Evolutionary conservation across 2,888 invertebrate species (phyloP).

Genomic region (Branchellion lobata): DNA sequence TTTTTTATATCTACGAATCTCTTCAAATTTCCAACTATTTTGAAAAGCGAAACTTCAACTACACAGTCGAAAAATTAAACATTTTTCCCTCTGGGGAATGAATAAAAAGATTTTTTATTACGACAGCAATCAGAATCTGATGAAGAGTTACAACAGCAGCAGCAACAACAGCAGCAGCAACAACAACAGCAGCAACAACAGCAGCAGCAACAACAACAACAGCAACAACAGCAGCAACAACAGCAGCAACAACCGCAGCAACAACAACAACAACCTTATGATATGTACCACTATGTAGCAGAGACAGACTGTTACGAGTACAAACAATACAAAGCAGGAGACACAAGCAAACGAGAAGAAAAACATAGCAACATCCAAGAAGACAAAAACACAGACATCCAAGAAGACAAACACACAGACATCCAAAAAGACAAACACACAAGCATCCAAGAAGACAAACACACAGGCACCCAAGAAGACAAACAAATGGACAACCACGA

Average conservation of each 20-base stretch:
- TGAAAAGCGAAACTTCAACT: background rate
- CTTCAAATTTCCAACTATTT: too few species aligned
- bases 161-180: slow-evolving; percentile 6
- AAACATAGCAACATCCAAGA: background rate
- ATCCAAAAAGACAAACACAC: background rate
- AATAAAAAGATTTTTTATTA: background rate
- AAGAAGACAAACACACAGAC: background rate
- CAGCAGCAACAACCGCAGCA: background rate
- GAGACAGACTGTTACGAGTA: slow-evolving; percentile 40
- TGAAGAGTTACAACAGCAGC: background rate
- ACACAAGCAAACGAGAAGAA: background rate
- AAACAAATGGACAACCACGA: too few species aligned
- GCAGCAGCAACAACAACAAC: background rate
- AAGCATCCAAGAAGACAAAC: background rate
- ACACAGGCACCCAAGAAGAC: background rate
- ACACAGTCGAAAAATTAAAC: background rate
- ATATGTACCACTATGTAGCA: slow-evolving; percentile 25
- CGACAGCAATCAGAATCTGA: background rate
- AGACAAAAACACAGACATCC: background rate
- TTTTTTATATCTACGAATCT: too few species aligned
- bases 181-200: background rate
- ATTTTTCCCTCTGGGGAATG: background rate
- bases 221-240: slow-evolving; percentile 13
- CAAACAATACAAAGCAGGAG: background rate
- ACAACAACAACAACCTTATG: background rate